phyloP scores from a whole-genome alignment of 1,140 invertebrate species.

The Lutraria rhynchaena region DNA sequence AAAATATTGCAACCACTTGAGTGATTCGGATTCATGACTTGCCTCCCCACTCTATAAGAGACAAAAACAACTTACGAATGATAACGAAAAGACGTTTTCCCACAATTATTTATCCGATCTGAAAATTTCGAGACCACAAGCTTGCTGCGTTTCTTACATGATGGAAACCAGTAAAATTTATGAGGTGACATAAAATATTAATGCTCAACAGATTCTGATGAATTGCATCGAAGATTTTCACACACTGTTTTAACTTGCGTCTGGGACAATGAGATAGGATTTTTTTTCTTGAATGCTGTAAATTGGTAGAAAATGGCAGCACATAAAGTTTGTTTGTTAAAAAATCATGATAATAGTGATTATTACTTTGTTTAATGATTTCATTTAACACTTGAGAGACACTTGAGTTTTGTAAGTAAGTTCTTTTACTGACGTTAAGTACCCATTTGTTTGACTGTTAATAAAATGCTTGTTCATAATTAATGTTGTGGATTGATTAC shows the following conservation, averaged over 20 bases:
- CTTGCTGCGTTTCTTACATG: constrained; percentile 35
- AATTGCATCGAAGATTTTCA: constrained; percentile 52
- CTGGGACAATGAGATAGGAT: too few species aligned
- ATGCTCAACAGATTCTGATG: constrained; percentile 41
- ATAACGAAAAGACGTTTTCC: constrained; percentile 54
- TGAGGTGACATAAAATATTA: constrained; percentile 50
- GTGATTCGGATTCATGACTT: constrained; percentile 54
- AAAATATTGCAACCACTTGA: constrained; percentile 58
- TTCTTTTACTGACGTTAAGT: too few species aligned
- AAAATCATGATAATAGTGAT: too few species aligned
- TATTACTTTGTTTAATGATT: too few species aligned
- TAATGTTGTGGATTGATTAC: too few species aligned
- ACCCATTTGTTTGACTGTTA: too few species aligned
- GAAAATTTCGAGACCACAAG: constrained; percentile 13
- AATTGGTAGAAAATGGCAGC: too few species aligned
- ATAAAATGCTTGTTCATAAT: too few species aligned
- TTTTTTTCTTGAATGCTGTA: too few species aligned
- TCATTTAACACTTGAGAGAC: too few species aligned
- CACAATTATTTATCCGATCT: constrained; percentile 44
- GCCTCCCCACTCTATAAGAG: constrained; percentile 16
- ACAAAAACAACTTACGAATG: constrained; percentile 49
- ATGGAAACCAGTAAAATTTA: constrained; percentile 49
- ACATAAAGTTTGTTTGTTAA: too few species aligned
- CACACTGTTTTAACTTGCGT: constrained; percentile 15
- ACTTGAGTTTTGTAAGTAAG: too few species aligned